Evolutionary conservation across 2,888 invertebrate genomes (phyloP).

Genomic region (Phytoseiulus persimilis): DNA sequence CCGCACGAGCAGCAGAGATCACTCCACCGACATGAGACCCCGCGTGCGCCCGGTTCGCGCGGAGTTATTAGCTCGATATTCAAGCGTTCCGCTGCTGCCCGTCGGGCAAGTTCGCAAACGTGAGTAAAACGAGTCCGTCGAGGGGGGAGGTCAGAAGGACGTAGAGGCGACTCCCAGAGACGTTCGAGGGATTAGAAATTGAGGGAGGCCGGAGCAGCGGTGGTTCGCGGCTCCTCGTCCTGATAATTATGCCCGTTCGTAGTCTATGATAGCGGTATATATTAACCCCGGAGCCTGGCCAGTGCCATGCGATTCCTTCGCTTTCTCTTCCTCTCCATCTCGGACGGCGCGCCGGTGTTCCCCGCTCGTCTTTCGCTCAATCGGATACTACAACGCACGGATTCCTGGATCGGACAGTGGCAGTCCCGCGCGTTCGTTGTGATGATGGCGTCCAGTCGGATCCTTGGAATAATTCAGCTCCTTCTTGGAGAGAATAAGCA

Average conservation of each 20-base stretch:
- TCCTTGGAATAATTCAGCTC: background rate
- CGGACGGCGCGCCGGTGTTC: background rate
- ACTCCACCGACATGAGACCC: background rate
- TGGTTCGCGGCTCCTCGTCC: background rate
- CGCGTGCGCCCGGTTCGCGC: background rate
- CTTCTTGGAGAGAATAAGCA: background rate
- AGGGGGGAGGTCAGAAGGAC: background rate
- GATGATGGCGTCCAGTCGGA: background rate
- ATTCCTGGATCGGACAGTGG: background rate
- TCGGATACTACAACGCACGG: background rate
- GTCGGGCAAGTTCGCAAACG: no score
- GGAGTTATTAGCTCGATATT: background rate
- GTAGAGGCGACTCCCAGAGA: background rate
- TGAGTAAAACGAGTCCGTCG: no score
- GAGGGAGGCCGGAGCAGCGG: background rate
- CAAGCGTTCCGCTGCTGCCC: background rate
- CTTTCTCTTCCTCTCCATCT: background rate
- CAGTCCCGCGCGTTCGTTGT: background rate
- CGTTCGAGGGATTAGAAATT: background rate
- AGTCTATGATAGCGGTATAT: background rate
- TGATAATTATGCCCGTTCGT: background rate
- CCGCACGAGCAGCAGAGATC: background rate
- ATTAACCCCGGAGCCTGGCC: background rate
- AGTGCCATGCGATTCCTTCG: background rate
- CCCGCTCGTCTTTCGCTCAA: background rate